Base-by-base conservation (phyloP, 2,797 vertebrate species). In the Hylomyscus alleni region DNA sequence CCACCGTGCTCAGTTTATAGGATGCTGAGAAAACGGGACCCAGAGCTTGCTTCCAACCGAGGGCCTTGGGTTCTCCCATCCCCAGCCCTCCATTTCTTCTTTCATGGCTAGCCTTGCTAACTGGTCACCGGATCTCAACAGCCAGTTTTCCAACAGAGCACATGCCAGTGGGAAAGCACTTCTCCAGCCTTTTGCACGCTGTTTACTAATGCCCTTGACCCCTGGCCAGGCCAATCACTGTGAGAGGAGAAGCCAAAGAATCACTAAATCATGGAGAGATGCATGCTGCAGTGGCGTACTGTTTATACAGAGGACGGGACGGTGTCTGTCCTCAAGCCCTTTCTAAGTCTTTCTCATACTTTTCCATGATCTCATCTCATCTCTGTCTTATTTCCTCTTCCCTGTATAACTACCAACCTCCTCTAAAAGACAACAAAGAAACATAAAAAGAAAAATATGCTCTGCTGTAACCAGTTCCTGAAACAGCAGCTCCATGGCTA, bases 131-230 rank as follows among this genome's bases (percentile, higher is more conserved):
- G 52, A 50, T 76, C 73, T 78, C 52, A n/a, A 75, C 80, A 81
- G 62, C 15, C 54, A 94, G 37, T 58, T 73, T 85, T 73, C 76
- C n/a, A 80, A 60, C 29, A 58, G 50, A 65, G 31, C 1, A 7
- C 69, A 76, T 83, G 85, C 24, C 44, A 76, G 2, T 22, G 4
- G 10, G 24, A 15, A 37, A 83, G 14, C 56, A 34, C 22, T 56
- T 85, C 34, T 19, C 40, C 14, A 78, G 22, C 37, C 29, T 91
- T 95, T 69, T 60, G 40, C 17, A 10, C 47, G 7, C 1, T 24
- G 17, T 50, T 78, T 80, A 15, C 91, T 78, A 75, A 89, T 40
- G 77, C 73, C 89, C 85, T 31, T 77, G 58, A 92, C 22, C 50
- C 47, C 22, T n/a, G 44, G 34, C 72, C 73, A 56, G 77, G 37